Evolutionary conservation across 1,140 invertebrate genomes (phyloP), one percentile per base, ranked within the genome.

Genomic region (Drosophila pseudoobscura): DNA sequence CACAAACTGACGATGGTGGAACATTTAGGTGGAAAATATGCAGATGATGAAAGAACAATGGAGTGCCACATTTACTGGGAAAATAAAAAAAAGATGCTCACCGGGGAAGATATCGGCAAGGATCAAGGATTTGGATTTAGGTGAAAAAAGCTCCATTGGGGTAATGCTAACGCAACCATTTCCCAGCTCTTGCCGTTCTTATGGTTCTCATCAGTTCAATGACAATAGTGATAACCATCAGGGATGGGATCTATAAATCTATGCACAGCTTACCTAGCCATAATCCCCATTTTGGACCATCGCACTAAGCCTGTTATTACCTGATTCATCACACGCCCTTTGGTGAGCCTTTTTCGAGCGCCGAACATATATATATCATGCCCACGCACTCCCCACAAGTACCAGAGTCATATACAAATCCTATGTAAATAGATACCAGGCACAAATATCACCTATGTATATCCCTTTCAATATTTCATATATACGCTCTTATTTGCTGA

Each of bases 391-490:
- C 45, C 35, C 55, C 53, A 11, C 65, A 69, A 68, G 56, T 49
- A 56, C 35, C 44, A 15, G 44, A 47, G 17, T 69, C 50, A 47
- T 35, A 68, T 31, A 26, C 1, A 51, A 29, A 31, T 15, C 24
- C 13, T 52, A 52, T 52, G 26, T 39, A 39, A 39, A 39, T 11
- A 39, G 35, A 39, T 11, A 39, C 35, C 35, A 39, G 35, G 35
- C 35, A 13, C 35, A 39, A 39, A 39, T 39, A 39, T 75, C 46
- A 57, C 35, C 61, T 69, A 57, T 76, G 63, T 76, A 51, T 74
- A 65, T 75, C 71, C 41, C 49, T 75, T 75, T 75, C 60, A 75
- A 75, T 75, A 75, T 75, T 68, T 66, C 50, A 75, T 75, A 54
- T 66, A 56, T 44, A 47, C 45, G 20, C 41, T 11, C 22, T 45